These are phyloP conservation scores for Sceloporus undulatus DNA, from an alignment of 2,113 vertebrate genomes.

Conservation along the genomic window DNA sequence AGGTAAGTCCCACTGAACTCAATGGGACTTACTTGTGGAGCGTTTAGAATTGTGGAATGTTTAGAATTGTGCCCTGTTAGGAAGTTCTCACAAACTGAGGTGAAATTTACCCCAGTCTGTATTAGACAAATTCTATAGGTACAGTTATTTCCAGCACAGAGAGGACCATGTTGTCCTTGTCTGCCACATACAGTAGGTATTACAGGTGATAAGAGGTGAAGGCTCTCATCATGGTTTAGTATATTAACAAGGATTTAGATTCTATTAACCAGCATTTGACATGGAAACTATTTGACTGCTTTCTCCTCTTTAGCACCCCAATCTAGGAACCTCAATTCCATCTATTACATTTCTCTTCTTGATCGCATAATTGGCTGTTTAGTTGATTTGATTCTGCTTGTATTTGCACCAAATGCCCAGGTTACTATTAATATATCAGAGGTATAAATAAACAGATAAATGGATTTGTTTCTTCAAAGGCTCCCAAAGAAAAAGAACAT, in stretches of 20 bases:
- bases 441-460: not conserved
- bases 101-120: not conserved
- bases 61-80: too few species aligned
- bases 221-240: not conserved
- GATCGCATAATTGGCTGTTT: slow-evolving; percentile 41
- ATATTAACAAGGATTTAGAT: slow-evolving; percentile 33
- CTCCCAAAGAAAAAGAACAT: too few species aligned
- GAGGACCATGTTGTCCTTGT: not conserved
- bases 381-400: slow-evolving; percentile 52
- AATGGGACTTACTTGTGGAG: not conserved
- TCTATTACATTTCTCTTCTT: slow-evolving; percentile 37
- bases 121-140: not conserved
- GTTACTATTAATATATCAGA: not conserved
- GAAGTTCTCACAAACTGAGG: too few species aligned
- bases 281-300: slow-evolving; percentile 31
- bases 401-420: slow-evolving; percentile 35
- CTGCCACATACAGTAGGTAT: not conserved
- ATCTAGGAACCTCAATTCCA: slow-evolving; percentile 64
- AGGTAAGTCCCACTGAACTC: not conserved
- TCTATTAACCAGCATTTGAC: slow-evolving; percentile 57
- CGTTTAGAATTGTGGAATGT: too few species aligned
- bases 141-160: not conserved
- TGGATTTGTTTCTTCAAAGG: not conserved
- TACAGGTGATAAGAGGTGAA: not conserved
- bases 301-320: slow-evolving; percentile 52